Evolutionary conservation across 2,113 vertebrate genomes (phyloP).

Genomic region (Piliocolobus tephrosceles): DNA sequence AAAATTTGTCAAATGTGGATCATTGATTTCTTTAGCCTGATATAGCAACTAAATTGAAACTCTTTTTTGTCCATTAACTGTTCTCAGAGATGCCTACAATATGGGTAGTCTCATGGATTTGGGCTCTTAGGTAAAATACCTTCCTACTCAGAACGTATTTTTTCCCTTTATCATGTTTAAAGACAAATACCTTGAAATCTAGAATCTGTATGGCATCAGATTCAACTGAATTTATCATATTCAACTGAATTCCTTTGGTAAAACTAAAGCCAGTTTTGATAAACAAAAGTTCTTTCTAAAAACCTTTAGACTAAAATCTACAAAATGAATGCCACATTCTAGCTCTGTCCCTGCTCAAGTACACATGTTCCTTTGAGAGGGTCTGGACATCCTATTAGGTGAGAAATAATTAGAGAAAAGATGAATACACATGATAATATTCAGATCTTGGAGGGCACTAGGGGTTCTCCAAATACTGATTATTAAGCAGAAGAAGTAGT

Average conservation of each 20-base stretch:
- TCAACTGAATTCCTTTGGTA: background rate
- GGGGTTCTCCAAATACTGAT: background rate
- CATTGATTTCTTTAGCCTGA: conserved; percentile 1
- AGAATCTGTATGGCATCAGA: background rate
- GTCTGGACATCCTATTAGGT: background rate
- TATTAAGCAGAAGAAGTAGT: background rate
- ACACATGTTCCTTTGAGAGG: background rate
- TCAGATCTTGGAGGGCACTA: background rate
- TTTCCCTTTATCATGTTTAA: background rate
- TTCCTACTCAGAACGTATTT: background rate
- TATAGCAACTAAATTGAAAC: background rate
- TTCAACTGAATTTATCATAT: conserved; percentile 2
- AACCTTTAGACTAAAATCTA: background rate
- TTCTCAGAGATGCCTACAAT: background rate
- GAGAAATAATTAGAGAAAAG: background rate
- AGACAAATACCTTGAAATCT: conserved; percentile 20
- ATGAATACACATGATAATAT: background rate
- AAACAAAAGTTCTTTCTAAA: background rate
- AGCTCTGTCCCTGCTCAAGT: background rate
- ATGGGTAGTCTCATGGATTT: background rate
- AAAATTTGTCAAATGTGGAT: conserved; percentile 5
- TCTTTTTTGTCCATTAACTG: background rate
- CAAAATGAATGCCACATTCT: background rate
- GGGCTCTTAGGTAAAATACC: background rate
- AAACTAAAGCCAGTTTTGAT: conserved; percentile 39